These are phyloP conservation scores for Rhadinocentrus ornatus DNA, from an alignment of 2,797 vertebrate species.

Conservation along the genomic window DNA sequence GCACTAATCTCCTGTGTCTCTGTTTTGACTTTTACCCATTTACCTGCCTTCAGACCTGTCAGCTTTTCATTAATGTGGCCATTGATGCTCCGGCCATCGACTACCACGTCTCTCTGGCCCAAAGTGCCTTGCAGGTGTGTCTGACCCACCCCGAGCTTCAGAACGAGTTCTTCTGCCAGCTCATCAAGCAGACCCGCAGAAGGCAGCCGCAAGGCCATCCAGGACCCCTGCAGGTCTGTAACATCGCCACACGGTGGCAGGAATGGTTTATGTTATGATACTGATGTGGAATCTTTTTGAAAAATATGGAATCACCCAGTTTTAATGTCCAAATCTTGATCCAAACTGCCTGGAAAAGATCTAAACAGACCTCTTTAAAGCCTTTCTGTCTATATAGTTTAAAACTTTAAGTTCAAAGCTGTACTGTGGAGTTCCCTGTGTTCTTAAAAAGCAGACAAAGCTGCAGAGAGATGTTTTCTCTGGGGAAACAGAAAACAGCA, in stretches of 20 bases:
- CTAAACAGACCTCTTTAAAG: background rate
- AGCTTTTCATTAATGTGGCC: constrained; percentile 97
- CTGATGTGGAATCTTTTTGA: background rate
- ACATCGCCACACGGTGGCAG: constrained; percentile 61
- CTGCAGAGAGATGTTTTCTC: background rate
- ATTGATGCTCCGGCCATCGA: constrained; percentile 97
- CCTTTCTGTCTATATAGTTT: background rate
- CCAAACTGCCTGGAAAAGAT: background rate
- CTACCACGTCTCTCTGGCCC: constrained; percentile 97
- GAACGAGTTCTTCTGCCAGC: constrained; percentile 97
- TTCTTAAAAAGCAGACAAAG: background rate
- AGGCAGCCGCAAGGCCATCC: constrained; percentile 88
- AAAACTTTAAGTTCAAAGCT: background rate
- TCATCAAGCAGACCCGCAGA: constrained; percentile 94
- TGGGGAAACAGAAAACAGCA: background rate
- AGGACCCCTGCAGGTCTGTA: constrained; percentile 90
- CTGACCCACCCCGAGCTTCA: constrained; percentile 95
- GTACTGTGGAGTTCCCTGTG: background rate
- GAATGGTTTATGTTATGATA: background rate
- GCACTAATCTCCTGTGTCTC: background rate
- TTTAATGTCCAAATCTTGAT: background rate
- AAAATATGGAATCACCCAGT: background rate
- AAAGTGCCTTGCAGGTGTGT: constrained; percentile 96
- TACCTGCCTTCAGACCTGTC: constrained; percentile 88
- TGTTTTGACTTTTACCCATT: background rate